Conservation (phyloP, 2,888 invertebrate genomes). For the Ischnus inquisitorius region DNA sequence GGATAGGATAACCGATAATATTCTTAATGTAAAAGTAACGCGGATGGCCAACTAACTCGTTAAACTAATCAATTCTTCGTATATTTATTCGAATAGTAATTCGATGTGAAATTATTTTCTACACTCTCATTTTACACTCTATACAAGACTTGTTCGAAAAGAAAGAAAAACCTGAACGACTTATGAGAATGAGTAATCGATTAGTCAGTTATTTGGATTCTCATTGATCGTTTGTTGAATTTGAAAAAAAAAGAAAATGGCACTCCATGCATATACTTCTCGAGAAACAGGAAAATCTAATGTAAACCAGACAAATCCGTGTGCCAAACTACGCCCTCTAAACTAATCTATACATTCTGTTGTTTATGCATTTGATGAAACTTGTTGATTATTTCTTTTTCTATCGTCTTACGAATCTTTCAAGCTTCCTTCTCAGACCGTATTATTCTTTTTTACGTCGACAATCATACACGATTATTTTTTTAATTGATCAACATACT, state of each 20-base stretch:
- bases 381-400: slow-evolving; percentile 28
- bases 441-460: slow-evolving; percentile 23
- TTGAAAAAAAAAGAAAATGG: not conserved
- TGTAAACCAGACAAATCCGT: slow-evolving; percentile 38
- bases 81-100: slow-evolving; percentile 42
- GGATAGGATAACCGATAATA: slow-evolving; percentile 19
- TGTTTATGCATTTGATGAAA: slow-evolving; percentile 62
- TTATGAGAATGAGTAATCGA: slow-evolving; percentile 2
- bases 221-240: slow-evolving; percentile 7
- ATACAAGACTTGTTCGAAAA: not conserved
- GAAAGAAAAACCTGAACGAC: not conserved
- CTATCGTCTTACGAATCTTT: slow-evolving; percentile 42
- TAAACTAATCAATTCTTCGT: slow-evolving; percentile 31
- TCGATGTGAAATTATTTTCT: slow-evolving; percentile 44
- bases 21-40: slow-evolving; percentile 33
- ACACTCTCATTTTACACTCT: slow-evolving; percentile 50
- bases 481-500: slow-evolving; percentile 1
- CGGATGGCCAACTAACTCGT: slow-evolving; percentile 52
- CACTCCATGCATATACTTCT: not conserved
- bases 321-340: slow-evolving; percentile 62
- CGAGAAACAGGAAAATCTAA: not conserved
- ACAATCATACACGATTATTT: not conserved
- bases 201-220: not conserved
- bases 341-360: slow-evolving; percentile 59
- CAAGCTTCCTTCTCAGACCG: slow-evolving; percentile 51